Base-by-base conservation (phyloP, 2,888 invertebrate genomes). In the Troides oblongomaculatus region DNA sequence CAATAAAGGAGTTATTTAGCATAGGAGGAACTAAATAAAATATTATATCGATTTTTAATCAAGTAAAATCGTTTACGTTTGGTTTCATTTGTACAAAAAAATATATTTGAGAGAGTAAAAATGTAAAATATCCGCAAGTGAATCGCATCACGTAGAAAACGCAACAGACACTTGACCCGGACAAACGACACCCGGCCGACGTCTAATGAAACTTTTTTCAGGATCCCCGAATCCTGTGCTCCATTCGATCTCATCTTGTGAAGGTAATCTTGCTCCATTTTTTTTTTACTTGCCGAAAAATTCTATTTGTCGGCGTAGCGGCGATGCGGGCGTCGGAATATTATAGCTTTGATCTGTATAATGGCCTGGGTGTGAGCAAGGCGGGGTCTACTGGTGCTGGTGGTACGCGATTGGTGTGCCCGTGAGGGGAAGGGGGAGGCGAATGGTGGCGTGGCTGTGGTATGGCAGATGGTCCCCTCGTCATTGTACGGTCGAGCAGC, bases 271-370 rank as follows among this genome's bases (percentile, higher is more conserved):
- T 62, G 25, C 64, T 67, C 60, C 43, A 75, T 74, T 75, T 82
- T 85, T 21, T 21, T 21, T 88, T 83, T 77, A 70, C 77, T 68
- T 75, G 76, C 79, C 79, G 75, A 86, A 87, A 86, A 87, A 83
- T 79, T 84, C 82, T 85, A 84, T 86, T 88, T 84, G 81, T 82
- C 79, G 80, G 78, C 77, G 69, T 80, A 77, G 81, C 85, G 85
- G 82, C 76, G 72, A 78, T 81, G 82, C 81, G 78, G 83, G 82
- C 79, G 85, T 57, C 30, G 61, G 43, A 88, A 87, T 88, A 88
- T 88, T 81, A 85, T 86, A 83, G 81, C 82, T 82, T 81, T 80
- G 83, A 79, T 83, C 82, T 83, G 84, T 88, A 84, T 86, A 84
- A 87, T 89, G 85, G 85, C 86, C 86, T 81, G 86, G 85, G 83